Conservation (phyloP, 1,140 invertebrate species). For the Drosophila auraria region DNA sequence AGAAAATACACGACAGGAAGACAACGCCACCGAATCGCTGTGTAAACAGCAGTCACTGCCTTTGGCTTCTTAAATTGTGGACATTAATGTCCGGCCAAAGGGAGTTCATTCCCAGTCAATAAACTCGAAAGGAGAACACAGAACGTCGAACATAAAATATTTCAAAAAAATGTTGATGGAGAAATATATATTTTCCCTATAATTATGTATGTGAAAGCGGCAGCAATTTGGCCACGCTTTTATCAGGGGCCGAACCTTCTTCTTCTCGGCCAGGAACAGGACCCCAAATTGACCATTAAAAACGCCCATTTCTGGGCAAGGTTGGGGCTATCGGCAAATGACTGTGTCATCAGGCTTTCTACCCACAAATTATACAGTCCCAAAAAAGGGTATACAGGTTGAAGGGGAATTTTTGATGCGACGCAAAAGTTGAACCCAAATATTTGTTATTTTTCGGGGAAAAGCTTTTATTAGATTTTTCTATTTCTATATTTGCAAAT, state of each 20-base stretch:
- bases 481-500: too few species aligned
- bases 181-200: not conserved
- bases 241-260: not conserved
- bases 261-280: not conserved
- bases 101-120: conserved; percentile 5
- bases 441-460: too few species aligned
- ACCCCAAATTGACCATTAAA: conserved; percentile 26
- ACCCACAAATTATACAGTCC: conserved; percentile 20
- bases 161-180: conserved; percentile 8
- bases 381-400: not conserved
- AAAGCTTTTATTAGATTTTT: too few species aligned
- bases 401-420: not conserved
- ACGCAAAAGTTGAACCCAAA: not conserved
- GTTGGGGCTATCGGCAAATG: conserved; percentile 11
- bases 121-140: not conserved
- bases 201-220: conserved; percentile 3
- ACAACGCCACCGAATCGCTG: not conserved
- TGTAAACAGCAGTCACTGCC: conserved; percentile 1
- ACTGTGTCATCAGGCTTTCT: conserved; percentile 20
- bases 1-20: conserved; percentile 47
- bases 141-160: not conserved
- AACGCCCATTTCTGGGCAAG: not conserved
- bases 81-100: conserved; percentile 1
- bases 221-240: conserved; percentile 16
- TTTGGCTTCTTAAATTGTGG: conserved; percentile 9